phyloP scores from a whole-genome alignment of 2,113 vertebrate species.

The Saccopteryx bilineata region DNA sequence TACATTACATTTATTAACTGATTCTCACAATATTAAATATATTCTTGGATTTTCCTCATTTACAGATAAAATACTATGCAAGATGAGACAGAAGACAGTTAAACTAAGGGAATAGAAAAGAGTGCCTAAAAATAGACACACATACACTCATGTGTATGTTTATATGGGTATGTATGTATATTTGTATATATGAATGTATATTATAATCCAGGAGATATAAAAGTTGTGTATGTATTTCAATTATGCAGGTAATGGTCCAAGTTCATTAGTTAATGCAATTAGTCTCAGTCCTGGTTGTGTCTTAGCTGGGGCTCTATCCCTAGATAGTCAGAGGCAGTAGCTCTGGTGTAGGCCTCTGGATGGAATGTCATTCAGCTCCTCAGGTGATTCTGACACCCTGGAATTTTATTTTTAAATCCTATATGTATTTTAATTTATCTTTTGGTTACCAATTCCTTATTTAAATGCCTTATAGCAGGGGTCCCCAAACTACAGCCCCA shows the following conservation, averaged over 20 bases:
- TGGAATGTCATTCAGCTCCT: slow-evolving; percentile 20
- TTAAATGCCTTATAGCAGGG: not conserved
- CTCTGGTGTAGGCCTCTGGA: not conserved
- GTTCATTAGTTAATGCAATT: not conserved
- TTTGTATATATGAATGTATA: not conserved
- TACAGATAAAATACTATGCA: not conserved
- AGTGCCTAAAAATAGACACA: not conserved
- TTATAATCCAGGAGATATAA: not conserved
- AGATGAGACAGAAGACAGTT: not conserved
- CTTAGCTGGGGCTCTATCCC: not conserved
- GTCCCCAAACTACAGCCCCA: too few species aligned
- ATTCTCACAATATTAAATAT: not conserved
- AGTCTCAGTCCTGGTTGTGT: not conserved
- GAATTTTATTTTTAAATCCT: slow-evolving; percentile 8
- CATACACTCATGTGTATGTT: not conserved
- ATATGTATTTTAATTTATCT: not conserved
- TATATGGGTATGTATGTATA: not conserved
- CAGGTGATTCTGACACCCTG: not conserved
- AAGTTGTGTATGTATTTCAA: too few species aligned
- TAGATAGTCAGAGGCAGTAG: not conserved
- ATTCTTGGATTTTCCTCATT: not conserved
- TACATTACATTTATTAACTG: not conserved
- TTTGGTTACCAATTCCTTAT: slow-evolving; percentile 4
- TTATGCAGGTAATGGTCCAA: not conserved
- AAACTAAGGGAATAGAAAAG: not conserved